Base-by-base conservation (phyloP, 2,888 invertebrate genomes). In the Trichopoda pennipes region DNA sequence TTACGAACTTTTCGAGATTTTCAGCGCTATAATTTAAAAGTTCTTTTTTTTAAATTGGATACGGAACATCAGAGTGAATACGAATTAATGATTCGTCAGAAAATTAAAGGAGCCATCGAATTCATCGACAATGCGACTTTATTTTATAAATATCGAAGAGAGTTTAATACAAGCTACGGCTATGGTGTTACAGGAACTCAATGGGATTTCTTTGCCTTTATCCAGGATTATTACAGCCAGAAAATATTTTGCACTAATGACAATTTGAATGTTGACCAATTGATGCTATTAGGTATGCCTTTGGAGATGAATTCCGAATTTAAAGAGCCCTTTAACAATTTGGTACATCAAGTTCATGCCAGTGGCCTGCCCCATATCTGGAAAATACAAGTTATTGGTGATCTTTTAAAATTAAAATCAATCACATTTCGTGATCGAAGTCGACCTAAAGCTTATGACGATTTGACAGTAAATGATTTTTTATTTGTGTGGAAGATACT, bases 181-280 rank as follows among this genome's bases (percentile, higher is more conserved):
- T 85, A 84, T 49, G 12, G 73, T 0, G 10, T 77, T 0, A 21
- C 55, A 2, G 35, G 51, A 3, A n/a, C 53, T 3, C 2, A 64
- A 17, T 85, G 85, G 84, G n/a, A 74, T 10, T 14, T 85, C 8
- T 74, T 79, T 14, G 2, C n/a, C 10, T n/a, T 14, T 1, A 47
- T 79, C 2, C 84, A 85, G 63, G 16, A 8, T 3, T 32, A 44
- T 23, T 66, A 68, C 12, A 23, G 14, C 3, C 73, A 72, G 0
- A 68, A 66, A 56, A 1, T 55, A 19, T 83, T 81, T 61, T 81
- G 81, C 35, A 16, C 17, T 8, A 4, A 32, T 1, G 19, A 12
- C 3, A 51, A 42, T 60, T 17, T 81, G 32, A 38, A 23, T 14
- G 44, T 81, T 21, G 17, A n/a, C 2, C 19, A 68, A 21, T 12